Evolutionary conservation across 2,888 invertebrate genomes (phyloP), one percentile per base, ranked within the genome.

Genomic region (Tenodera sinensis): DNA sequence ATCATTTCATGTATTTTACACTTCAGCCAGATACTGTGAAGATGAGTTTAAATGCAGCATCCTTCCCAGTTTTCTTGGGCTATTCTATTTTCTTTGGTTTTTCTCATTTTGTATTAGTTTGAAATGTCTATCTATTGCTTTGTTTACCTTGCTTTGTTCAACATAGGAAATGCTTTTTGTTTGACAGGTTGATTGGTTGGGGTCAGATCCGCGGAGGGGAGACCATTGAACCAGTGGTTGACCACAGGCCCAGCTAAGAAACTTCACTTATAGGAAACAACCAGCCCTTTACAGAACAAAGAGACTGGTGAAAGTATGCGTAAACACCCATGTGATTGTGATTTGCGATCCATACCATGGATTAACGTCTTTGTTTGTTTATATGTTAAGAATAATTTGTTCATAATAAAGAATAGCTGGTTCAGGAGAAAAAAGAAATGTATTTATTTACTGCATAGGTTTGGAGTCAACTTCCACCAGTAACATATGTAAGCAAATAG

Each of bases 171-270:
- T 25, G 3, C 25, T 71, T 20, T 71, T 30, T 89, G 54, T 91
- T 91, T 95, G 94, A 47, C 94, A 97, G 97, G 94, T 96, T 99
- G 93, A 99, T 99, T 93, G 99, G 99, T 92, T 99, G 99, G 99
- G 99, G 99, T 92, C 98, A 99, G 94, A 99, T 99, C 94, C 96
- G 98, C 94, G 97, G 98, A 93, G 99, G 99, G 91, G 97, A 97
- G 93, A 98, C 98, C 91, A 98, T 99, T 92, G 97, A 97, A 92
- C 99, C 99, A 28, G 94, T 95, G 83, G 94, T 94, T 91, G 95
- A 95, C 91, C 92, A 92, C 83, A 93, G 92, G 81, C 47, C 84
- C 81, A 54, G 34, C 3, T 71, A 71, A 71, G 42, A 42, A 42
- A 42, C 42, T 42, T 12, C 42, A 42, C 42, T 42, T 42, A 12